Evolutionary conservation across 2,113 vertebrate species (phyloP).

Genomic region (Mus pahari): DNA sequence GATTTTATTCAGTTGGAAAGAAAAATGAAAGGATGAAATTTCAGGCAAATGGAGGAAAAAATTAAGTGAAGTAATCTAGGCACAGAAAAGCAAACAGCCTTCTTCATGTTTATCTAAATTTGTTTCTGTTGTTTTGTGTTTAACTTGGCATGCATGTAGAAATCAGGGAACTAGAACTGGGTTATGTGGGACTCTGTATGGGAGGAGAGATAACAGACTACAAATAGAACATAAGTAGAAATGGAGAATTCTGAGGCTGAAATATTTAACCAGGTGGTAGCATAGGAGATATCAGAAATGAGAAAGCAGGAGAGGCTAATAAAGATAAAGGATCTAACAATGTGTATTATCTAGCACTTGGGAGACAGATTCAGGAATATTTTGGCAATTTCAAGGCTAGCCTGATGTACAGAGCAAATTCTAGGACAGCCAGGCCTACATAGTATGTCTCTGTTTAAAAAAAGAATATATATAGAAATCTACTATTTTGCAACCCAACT

Average conservation of each 20-base stretch:
- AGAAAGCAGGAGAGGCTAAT: neutral
- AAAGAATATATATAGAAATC: neutral
- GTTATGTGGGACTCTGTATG: neutral
- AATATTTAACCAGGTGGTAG: neutral
- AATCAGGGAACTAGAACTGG: neutral
- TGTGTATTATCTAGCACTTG: neutral
- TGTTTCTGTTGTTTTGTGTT: neutral
- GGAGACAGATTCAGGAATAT: neutral
- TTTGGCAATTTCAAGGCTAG: neutral
- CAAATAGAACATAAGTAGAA: neutral
- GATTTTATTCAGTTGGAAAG: neutral
- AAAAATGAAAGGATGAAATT: neutral
- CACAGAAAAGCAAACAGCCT: neutral
- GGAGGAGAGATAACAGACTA: neutral
- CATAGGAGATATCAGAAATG: neutral
- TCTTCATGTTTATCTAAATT: neutral
- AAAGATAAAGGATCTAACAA: neutral
- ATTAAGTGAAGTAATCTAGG: neutral
- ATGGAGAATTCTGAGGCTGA: neutral
- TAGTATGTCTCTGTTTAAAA: neutral
- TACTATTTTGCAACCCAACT: neutral
- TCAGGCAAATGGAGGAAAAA: neutral
- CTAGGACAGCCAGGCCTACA: neutral
- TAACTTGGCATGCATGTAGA: neutral
- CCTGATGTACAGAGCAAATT: neutral